Evolutionary conservation across 2,797 vertebrate species (phyloP).

Genomic region (Enteromius argenteus): DNA sequence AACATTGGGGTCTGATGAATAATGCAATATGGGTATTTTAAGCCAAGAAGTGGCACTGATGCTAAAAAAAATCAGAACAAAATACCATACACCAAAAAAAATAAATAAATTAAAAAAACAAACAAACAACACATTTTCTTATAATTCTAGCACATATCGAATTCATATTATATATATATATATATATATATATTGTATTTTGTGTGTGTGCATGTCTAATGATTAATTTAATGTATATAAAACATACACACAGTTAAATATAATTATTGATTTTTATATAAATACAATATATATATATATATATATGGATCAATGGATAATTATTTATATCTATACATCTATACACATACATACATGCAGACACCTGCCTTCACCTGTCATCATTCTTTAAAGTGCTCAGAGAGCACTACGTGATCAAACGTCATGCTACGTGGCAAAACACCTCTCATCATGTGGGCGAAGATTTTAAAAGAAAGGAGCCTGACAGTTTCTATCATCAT

Average conservation of each 20-base stretch:
- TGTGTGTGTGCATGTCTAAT: no score
- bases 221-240: no score
- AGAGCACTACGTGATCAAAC: conserved; percentile 23
- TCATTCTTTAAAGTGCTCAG: not conserved
- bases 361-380: conserved; percentile 37
- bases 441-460: not conserved
- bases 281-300: not conserved
- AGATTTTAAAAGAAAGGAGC: conserved; percentile 17
- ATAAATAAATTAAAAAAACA: not conserved
- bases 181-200: not conserved
- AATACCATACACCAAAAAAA: not conserved
- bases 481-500: conserved; percentile 16
- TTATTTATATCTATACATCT: not conserved
- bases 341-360: no score
- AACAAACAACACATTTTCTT: no score
- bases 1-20: conserved; percentile 29
- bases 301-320: not conserved
- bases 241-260: no score
- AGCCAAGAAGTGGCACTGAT: conserved; percentile 18
- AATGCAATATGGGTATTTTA: conserved; percentile 41
- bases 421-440: conserved; percentile 13
- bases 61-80: not conserved
- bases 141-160: no score
- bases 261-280: no score
- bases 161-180: no score